Evolutionary conservation across 2,113 vertebrate species (phyloP).

Genomic region (Melanostigma gelatinosum): DNA sequence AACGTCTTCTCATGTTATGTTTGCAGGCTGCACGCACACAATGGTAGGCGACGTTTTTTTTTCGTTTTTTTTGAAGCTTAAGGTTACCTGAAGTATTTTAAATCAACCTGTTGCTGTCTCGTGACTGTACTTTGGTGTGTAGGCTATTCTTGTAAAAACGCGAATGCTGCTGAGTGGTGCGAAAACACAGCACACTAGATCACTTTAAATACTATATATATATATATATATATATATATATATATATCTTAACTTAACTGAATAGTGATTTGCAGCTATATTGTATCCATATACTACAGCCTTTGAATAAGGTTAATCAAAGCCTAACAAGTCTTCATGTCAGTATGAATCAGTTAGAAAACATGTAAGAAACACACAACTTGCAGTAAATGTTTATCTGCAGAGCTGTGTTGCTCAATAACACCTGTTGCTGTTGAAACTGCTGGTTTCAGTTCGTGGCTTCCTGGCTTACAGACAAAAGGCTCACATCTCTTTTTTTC

Average conservation of each 20-base stretch:
- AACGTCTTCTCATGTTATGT: neutral
- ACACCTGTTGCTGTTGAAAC: neutral
- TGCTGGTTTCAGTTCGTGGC: neutral
- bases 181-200: neutral
- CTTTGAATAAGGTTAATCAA: neutral
- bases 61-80: neutral
- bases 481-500: neutral
- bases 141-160: neutral
- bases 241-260: neutral
- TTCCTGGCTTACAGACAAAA: conserved; percentile 30
- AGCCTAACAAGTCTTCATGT: rapidly evolving
- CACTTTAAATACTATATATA: neutral
- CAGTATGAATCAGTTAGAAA: neutral
- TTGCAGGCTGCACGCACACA: conserved; percentile 22
- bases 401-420: neutral
- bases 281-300: neutral
- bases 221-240: neutral
- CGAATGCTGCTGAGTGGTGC: neutral
- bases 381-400: neutral
- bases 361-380: neutral
- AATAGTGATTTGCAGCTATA: neutral
- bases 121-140: neutral
- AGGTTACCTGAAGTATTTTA: neutral
- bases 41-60: conserved; percentile 29
- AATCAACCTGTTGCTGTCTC: neutral